These are phyloP conservation scores for Tangara arthus DNA, from an alignment of 2,797 vertebrate species.

Conservation along the genomic window DNA sequence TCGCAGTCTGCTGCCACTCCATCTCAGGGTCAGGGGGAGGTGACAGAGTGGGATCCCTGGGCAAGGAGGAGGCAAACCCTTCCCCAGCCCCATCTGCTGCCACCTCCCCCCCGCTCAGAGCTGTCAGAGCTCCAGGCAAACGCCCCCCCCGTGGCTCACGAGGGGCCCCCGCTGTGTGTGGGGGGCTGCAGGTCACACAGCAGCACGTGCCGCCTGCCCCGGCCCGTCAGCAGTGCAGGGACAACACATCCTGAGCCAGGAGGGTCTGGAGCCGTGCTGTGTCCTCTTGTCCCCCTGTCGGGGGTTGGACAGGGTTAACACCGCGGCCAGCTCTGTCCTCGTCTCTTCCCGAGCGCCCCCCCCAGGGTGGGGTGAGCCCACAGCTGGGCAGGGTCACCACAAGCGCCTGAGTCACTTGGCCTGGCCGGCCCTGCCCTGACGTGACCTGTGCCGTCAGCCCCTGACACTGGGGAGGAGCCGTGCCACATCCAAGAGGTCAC, in stretches of 20 bases:
- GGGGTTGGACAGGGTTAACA: neutral
- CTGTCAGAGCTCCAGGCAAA: neutral
- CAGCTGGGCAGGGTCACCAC: conserved; percentile 47
- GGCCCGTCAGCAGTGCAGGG: neutral
- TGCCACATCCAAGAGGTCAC: neutral
- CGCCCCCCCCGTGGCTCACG: fast-evolving
- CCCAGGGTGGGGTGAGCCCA: neutral
- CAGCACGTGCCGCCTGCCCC: neutral
- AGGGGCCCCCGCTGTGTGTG: neutral
- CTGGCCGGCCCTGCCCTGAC: neutral
- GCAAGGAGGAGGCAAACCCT: neutral
- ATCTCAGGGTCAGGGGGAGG: neutral
- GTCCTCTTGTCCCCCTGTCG: neutral
- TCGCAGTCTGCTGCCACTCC: neutral
- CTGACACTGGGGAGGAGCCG: neutral
- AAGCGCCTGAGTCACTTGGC: conserved; percentile 50
- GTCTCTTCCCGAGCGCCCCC: neutral
- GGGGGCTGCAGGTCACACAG: neutral
- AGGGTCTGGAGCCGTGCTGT: neutral
- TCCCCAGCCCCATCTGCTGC: neutral
- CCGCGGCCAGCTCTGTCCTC: fast-evolving
- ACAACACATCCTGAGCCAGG: neutral
- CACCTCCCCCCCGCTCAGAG: neutral
- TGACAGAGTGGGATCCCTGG: neutral
- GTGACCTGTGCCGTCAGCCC: neutral